phyloP scores from a whole-genome alignment of 2,113 vertebrate species.

The Pogona vitticeps region DNA sequence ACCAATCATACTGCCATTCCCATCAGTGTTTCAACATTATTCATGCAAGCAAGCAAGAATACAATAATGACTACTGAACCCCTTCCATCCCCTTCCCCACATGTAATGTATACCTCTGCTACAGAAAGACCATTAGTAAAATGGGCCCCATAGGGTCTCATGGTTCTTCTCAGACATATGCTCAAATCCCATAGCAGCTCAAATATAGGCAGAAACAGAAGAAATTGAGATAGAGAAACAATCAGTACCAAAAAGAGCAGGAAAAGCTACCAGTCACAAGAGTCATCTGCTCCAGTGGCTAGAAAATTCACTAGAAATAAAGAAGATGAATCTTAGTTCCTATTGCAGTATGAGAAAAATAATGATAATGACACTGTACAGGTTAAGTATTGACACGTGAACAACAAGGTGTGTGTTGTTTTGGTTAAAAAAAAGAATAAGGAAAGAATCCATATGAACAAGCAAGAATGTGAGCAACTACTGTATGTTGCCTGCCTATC shows the following conservation, averaged over 20 bases:
- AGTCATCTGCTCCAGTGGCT: background rate
- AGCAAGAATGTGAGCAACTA: background rate
- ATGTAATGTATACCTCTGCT: background rate
- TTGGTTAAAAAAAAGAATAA: too few relatives aligned
- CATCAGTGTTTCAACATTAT: background rate
- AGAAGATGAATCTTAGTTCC: too few relatives aligned
- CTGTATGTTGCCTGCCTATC: background rate
- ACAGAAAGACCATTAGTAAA: background rate
- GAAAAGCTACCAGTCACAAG: background rate
- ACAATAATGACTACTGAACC: background rate
- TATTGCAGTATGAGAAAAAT: background rate
- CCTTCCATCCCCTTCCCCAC: background rate
- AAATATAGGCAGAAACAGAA: background rate
- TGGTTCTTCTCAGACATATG: background rate
- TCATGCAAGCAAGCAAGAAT: background rate
- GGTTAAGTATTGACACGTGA: background rate
- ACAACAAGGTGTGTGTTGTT: background rate
- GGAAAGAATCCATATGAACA: background rate
- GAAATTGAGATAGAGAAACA: background rate
- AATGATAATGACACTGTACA: background rate
- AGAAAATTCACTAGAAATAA: background rate
- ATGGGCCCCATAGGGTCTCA: background rate
- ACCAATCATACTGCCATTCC: background rate
- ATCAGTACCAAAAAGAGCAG: background rate
- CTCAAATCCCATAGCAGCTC: background rate